A percentile compares a stretch with the other conserved stretches of the same genome.
phyloP scores from a whole-genome alignment of 1,140 invertebrate species.

The Laodelphax striatellus region DNA sequence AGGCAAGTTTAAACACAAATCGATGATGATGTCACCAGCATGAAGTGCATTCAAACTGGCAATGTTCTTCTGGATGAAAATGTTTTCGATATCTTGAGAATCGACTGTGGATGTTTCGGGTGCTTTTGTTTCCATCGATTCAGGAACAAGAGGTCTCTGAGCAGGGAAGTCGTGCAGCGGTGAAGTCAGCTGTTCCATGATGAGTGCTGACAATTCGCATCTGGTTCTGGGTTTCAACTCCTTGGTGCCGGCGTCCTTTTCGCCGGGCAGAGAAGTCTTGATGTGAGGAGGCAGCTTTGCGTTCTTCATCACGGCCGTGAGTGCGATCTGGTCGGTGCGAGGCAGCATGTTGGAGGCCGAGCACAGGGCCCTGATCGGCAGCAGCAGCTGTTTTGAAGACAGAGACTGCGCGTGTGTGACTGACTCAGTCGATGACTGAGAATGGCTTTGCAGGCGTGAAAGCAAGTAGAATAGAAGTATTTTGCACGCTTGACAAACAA shows the following conservation, averaged over 20 bases:
- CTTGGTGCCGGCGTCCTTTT: conserved; percentile 27
- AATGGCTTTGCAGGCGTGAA: conserved; percentile 34
- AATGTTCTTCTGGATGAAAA: conserved; percentile 39
- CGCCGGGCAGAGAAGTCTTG: conserved; percentile 35
- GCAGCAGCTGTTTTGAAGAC: conserved; percentile 38
- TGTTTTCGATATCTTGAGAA: conserved; percentile 25
- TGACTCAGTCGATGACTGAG: conserved; percentile 2
- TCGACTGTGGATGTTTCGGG: conserved; percentile 13
- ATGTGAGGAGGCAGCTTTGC: conserved; percentile 47
- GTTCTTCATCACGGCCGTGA: conserved; percentile 53
- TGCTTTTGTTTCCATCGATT: conserved; percentile 15
- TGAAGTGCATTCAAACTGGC: conserved; percentile 51
- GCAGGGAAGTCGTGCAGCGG: conserved; percentile 41
- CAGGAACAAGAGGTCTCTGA: conserved; percentile 24
- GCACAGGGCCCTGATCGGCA: conserved; percentile 46
- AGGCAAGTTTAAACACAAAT: conserved; percentile 62
- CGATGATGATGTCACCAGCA: conserved; percentile 66
- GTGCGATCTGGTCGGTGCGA: conserved; percentile 43
- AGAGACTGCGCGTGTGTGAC: not conserved
- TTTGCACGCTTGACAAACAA: conserved; percentile 41
- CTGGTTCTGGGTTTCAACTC: conserved; percentile 42
- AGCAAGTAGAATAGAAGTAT: conserved; percentile 45
- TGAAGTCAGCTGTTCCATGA: conserved; percentile 51
- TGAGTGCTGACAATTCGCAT: conserved; percentile 47
- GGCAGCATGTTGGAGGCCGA: conserved; percentile 42